phyloP scores from a whole-genome alignment of 1,140 invertebrate genomes.

The Steinernema feltiae region DNA sequence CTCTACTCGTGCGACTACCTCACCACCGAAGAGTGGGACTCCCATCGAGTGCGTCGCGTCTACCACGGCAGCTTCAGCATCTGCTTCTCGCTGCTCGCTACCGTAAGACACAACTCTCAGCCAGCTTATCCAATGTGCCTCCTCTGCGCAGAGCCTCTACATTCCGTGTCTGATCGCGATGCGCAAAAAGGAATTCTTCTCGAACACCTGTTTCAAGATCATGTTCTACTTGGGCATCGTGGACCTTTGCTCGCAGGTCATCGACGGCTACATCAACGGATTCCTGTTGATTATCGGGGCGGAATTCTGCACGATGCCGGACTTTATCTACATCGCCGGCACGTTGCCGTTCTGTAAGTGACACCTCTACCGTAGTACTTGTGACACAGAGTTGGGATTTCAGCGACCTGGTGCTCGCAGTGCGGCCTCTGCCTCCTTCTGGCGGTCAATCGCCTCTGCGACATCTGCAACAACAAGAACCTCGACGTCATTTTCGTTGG shows the following conservation, averaged over 20 bases:
- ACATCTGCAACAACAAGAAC: not conserved
- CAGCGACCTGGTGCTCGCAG: not conserved
- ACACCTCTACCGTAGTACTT: not conserved
- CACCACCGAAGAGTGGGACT: not conserved
- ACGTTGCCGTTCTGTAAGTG: not conserved
- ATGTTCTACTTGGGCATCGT: constrained; percentile 20
- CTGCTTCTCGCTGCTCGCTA: not conserved
- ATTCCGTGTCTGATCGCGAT: constrained; percentile 14
- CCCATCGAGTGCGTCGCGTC: not conserved
- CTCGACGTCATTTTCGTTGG: not conserved
- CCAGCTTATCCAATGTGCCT: not conserved
- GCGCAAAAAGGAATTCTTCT: constrained; percentile 2
- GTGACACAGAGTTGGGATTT: not conserved
- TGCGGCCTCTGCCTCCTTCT: not conserved
- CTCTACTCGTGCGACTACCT: not conserved
- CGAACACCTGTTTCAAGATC: constrained; percentile 14
- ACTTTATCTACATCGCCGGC: not conserved
- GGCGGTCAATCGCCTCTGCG: not conserved
- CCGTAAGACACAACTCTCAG: not conserved
- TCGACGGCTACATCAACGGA: constrained; percentile 2
- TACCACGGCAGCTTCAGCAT: not conserved
- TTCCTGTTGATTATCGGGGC: not conserved
- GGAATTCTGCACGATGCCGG: not conserved
- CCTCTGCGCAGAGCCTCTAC: not conserved
- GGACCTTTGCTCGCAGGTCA: constrained; percentile 4